phyloP scores from a whole-genome alignment of 2,113 vertebrate species.

The Psophia crepitans region DNA sequence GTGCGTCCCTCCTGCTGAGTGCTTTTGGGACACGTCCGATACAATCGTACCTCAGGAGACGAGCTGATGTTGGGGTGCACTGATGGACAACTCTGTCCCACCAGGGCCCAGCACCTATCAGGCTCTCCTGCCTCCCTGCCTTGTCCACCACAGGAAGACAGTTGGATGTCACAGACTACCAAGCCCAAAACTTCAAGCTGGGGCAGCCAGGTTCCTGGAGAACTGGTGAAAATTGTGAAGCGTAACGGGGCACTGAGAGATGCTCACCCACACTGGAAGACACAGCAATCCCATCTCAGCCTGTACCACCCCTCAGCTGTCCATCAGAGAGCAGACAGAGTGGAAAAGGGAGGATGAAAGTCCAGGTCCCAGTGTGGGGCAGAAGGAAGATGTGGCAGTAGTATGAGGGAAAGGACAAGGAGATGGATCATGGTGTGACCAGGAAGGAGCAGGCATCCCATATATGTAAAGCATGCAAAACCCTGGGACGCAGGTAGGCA shows the following conservation, averaged over 20 bases:
- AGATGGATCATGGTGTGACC: not conserved
- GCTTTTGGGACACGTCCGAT: not conserved
- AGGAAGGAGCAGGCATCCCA: not conserved
- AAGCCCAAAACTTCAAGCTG: not conserved
- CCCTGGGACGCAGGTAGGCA: not conserved
- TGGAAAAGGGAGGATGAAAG: not conserved
- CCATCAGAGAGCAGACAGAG: not conserved
- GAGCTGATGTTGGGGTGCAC: not conserved
- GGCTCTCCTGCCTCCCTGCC: not conserved
- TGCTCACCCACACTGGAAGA: fast-evolving
- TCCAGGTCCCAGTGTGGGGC: not conserved
- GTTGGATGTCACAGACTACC: not conserved
- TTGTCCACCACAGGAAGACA: not conserved
- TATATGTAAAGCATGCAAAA: not conserved
- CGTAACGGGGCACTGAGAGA: fast-evolving
- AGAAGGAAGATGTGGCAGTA: not conserved
- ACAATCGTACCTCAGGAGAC: not conserved
- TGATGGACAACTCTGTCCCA: not conserved
- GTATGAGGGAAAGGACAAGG: not conserved
- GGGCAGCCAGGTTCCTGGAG: not conserved
- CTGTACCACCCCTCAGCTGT: not conserved
- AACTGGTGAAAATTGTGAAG: not conserved
- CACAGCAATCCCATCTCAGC: not conserved
- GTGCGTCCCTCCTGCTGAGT: not conserved
- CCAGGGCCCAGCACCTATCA: not conserved